phyloP scores from a whole-genome alignment of 2,113 vertebrate genomes.

The Sinosuthora webbiana region DNA sequence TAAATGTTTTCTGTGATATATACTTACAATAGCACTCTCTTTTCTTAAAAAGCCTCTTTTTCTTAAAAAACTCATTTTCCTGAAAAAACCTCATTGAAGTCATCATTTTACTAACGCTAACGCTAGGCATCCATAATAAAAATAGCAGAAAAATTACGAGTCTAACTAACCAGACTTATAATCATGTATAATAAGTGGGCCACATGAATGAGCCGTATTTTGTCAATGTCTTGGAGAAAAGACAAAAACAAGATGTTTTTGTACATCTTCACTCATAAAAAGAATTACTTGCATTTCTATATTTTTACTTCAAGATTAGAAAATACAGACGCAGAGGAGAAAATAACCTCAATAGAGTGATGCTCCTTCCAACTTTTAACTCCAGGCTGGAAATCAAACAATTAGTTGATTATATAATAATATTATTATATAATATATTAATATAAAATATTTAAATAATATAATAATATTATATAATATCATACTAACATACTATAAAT shows the following conservation, averaged over 20 bases:
- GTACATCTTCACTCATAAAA: background rate
- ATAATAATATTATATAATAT: background rate
- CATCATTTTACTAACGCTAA: slow-evolving; percentile 38
- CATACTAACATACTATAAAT: background rate
- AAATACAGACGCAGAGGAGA: background rate
- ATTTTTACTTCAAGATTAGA: background rate
- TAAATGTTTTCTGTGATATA: slow-evolving; percentile 30
- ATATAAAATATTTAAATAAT: background rate
- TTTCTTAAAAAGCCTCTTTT: background rate
- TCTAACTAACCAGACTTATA: slow-evolving; percentile 42
- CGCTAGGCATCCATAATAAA: slow-evolving; percentile 24
- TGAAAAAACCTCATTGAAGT: background rate
- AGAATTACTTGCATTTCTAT: background rate
- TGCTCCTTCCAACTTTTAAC: background rate
- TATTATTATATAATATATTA: too few relatives aligned
- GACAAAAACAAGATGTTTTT: rapidly evolving
- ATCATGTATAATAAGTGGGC: background rate
- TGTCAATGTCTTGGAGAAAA: background rate
- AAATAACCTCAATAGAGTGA: background rate
- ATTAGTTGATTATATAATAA: background rate
- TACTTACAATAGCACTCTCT: background rate
- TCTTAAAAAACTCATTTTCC: background rate
- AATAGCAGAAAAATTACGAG: slow-evolving; percentile 46
- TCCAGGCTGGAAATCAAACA: background rate
- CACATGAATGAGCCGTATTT: background rate